Percentiles rank a stretch among this genome's conserved stretches.
phyloP scores from a whole-genome alignment of 2,797 vertebrate genomes.

The Psittacula derbiana region DNA sequence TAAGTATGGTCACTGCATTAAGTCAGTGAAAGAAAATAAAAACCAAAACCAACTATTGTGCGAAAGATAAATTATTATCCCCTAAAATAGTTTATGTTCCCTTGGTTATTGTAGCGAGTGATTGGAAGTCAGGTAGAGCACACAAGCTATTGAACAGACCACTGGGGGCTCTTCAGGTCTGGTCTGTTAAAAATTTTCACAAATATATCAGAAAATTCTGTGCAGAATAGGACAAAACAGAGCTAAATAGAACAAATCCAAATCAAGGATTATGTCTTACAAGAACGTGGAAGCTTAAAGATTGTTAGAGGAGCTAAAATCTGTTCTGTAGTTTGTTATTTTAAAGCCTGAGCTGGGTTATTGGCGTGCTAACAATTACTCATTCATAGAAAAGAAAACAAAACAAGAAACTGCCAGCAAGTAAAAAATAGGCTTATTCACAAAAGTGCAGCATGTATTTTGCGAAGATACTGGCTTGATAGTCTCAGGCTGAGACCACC shows the following conservation, averaged over 20 bases:
- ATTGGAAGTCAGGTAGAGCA: conserved; percentile 72
- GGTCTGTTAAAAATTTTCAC: conserved; percentile 43
- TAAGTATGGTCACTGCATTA: conserved; percentile 31
- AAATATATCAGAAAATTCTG: conserved; percentile 26
- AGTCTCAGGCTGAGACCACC: neutral
- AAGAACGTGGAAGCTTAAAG: neutral
- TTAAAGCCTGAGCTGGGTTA: neutral
- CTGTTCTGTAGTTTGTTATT: neutral
- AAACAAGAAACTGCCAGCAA: neutral
- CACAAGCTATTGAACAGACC: conserved; percentile 56
- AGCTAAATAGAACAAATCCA: neutral
- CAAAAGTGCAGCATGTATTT: neutral
- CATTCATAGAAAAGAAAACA: neutral
- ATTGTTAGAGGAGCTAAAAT: neutral
- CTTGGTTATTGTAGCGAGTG: conserved; percentile 41
- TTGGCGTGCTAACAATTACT: neutral
- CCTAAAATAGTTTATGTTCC: conserved; percentile 64
- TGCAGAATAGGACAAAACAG: neutral
- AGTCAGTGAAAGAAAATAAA: conserved; percentile 56
- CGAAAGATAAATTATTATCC: conserved; percentile 63
- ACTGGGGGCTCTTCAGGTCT: conserved; percentile 44
- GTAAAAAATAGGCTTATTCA: neutral
- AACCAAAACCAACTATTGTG: neutral
- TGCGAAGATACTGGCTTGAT: neutral
- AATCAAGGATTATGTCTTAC: neutral